These are phyloP conservation scores for Poecilia latipinna DNA, from an alignment of 2,113 vertebrate species.

Conservation along the genomic window DNA sequence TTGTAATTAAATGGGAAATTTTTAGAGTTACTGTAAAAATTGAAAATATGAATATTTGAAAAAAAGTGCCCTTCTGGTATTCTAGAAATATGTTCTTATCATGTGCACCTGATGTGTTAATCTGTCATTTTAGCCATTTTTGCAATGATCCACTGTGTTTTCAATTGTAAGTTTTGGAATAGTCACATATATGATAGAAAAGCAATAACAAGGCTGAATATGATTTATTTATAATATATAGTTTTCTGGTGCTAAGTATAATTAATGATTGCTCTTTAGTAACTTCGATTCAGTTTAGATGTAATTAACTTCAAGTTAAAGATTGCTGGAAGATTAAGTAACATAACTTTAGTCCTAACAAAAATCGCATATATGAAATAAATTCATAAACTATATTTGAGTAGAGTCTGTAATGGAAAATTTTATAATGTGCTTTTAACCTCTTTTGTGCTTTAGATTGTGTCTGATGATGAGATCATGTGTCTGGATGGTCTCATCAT, in stretches of 20 bases:
- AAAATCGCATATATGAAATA: constrained; percentile 6
- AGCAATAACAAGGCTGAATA: neutral
- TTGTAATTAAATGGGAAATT: no score
- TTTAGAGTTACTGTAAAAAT: neutral
- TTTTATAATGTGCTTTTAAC: no score
- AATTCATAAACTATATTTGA: constrained; percentile 27
- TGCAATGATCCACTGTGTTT: no score
- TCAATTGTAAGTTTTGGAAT: no score
- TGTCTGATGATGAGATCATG: no score
- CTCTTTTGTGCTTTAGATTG: no score
- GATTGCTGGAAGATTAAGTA: neutral
- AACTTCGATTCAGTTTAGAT: neutral
- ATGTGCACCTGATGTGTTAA: no score
- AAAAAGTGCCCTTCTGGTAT: neutral
- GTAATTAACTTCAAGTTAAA: neutral
- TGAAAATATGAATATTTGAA: neutral
- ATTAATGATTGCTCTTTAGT: no score
- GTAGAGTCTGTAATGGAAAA: neutral
- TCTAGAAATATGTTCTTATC: no score
- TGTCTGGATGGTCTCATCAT: no score
- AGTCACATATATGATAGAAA: neutral
- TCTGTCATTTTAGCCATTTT: no score
- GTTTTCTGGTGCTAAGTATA: neutral
- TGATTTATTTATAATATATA: neutral
- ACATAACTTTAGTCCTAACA: neutral